Percentiles rank a stretch among this genome's conserved stretches.
Evolutionary conservation across 2,113 vertebrate genomes (phyloP).

Genomic region (Drymodes brunneopygia): DNA sequence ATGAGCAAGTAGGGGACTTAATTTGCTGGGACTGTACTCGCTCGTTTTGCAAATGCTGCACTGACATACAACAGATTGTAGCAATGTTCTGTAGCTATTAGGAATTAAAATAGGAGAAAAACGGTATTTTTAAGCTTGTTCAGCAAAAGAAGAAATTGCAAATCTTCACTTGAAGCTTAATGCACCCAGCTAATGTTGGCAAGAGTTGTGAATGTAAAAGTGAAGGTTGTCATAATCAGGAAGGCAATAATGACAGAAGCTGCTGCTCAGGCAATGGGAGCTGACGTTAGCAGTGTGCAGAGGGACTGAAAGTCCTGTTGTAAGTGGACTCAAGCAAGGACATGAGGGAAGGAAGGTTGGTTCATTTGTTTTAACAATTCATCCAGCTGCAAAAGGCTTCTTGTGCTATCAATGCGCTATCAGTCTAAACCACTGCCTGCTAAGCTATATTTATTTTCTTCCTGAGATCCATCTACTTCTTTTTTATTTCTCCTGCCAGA

Average conservation of each 20-base stretch:
- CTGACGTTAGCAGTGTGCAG: neutral
- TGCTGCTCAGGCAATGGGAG: neutral
- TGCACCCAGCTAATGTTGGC: neutral
- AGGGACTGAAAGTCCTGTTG: neutral
- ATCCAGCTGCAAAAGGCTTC: neutral
- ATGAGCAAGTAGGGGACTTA: neutral
- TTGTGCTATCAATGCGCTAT: neutral
- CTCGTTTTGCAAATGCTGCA: neutral
- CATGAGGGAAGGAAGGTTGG: neutral
- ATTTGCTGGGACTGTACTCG: neutral
- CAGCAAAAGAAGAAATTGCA: neutral
- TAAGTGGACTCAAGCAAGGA: neutral
- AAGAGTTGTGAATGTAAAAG: neutral
- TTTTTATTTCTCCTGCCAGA: neutral
- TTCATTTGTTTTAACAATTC: neutral
- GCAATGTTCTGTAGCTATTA: neutral
- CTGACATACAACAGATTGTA: neutral
- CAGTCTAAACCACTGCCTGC: neutral
- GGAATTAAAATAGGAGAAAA: slow-evolving; percentile 3
- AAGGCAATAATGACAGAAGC: neutral
- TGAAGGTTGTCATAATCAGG: neutral
- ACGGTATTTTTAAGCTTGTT: slow-evolving; percentile 21
- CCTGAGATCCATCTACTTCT: neutral
- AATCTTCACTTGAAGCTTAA: neutral
- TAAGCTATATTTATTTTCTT: neutral